Evolutionary conservation across 2,888 invertebrate species (phyloP).

Genomic region (Euzophera pinguis): DNA sequence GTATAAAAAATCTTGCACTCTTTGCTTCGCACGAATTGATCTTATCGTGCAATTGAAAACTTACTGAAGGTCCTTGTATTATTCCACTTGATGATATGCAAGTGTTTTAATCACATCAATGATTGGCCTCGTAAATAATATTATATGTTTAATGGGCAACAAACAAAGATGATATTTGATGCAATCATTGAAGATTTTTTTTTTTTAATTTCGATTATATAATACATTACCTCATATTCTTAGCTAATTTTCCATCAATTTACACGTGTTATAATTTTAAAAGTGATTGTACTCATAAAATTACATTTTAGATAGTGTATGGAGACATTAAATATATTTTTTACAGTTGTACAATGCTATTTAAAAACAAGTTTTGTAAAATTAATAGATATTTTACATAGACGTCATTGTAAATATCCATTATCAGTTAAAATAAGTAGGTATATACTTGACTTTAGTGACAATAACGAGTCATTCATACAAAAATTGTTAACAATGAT

Average conservation of each 20-base stretch:
- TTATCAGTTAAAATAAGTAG: neutral
- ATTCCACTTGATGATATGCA: constrained; percentile 15
- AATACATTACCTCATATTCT: too few relatives aligned
- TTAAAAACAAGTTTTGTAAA: too few relatives aligned
- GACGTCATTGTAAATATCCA: neutral
- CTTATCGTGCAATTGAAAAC: constrained; percentile 12
- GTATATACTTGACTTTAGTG: neutral
- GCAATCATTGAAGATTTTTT: neutral
- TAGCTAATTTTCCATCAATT: too few relatives aligned
- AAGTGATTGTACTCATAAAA: too few relatives aligned
- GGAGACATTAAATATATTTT: too few relatives aligned
- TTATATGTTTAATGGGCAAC: neutral
- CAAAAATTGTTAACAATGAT: neutral
- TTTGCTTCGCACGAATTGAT: neutral
- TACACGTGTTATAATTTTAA: too few relatives aligned
- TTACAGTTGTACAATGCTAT: too few relatives aligned
- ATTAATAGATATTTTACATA: too few relatives aligned
- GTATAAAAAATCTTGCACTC: neutral
- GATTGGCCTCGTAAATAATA: neutral
- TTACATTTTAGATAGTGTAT: too few relatives aligned
- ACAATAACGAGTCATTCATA: neutral
- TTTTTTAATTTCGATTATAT: too few relatives aligned
- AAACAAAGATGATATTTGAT: neutral
- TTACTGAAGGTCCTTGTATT: constrained; percentile 15
- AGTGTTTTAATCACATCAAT: neutral